A percentile compares a stretch with the other conserved stretches of the same genome.
phyloP scores from a whole-genome alignment of 2,888 invertebrate genomes.

The Diplazon laetatorius region DNA sequence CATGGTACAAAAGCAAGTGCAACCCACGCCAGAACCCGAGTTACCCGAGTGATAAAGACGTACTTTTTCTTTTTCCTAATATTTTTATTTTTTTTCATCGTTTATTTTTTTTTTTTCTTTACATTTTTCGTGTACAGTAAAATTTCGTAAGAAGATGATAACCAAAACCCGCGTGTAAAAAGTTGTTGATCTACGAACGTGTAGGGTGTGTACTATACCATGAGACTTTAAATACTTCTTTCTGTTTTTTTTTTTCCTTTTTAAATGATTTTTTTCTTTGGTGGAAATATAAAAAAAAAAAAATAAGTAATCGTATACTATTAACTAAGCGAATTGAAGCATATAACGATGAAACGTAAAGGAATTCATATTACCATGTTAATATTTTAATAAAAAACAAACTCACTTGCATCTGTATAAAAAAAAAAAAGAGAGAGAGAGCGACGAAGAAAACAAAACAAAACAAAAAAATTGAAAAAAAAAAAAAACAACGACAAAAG shows the following conservation, averaged over 20 bases:
- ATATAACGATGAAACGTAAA: slow-evolving; percentile 70
- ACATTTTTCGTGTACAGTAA: slow-evolving; percentile 79
- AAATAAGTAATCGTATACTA: slow-evolving; percentile 72
- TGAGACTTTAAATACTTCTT: slow-evolving; percentile 72
- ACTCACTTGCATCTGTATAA: slow-evolving; percentile 75
- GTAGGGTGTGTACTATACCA: slow-evolving; percentile 76
- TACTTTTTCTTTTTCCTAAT: slow-evolving; percentile 74
- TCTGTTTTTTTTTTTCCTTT: slow-evolving; percentile 63
- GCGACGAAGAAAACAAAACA: slow-evolving; percentile 32
- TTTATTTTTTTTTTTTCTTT: slow-evolving; percentile 71
- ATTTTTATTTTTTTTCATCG: no score
- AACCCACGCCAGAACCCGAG: slow-evolving; percentile 86
- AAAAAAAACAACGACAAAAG: slow-evolving; percentile 41
- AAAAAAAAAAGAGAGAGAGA: slow-evolving; percentile 69
- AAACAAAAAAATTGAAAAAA: slow-evolving; percentile 34
- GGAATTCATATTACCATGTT: slow-evolving; percentile 78
- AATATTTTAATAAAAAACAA: slow-evolving; percentile 80
- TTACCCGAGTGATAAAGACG: slow-evolving; percentile 86
- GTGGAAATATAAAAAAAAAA: slow-evolving; percentile 73
- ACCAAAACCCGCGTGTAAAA: slow-evolving; percentile 79
- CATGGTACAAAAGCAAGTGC: slow-evolving; percentile 92
- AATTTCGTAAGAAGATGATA: slow-evolving; percentile 72
- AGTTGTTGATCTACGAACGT: slow-evolving; percentile 79
- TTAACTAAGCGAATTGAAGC: slow-evolving; percentile 71
- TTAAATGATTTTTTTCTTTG: slow-evolving; percentile 70